Evolutionary conservation across 1,140 invertebrate genomes (phyloP), one percentile per base, ranked within the genome.

Genomic region (Drosophila murphyi): DNA sequence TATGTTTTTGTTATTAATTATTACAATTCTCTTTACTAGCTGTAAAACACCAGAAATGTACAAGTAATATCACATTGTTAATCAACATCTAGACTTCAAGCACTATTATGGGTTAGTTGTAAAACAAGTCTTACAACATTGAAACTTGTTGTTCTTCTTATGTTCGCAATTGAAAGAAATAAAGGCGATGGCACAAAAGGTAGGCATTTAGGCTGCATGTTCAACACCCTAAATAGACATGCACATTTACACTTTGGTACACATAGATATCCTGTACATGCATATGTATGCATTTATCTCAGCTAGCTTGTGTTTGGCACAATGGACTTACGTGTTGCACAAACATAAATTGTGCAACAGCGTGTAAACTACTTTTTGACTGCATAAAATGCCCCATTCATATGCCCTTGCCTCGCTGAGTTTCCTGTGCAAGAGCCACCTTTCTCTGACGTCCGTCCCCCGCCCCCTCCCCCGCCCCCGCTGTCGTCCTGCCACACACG

Each of bases 301-400:
- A 41, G 2, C 37, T 59, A 63, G 60, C 62, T 59, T 73, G 71
- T 51, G 80, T 73, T 68, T 89, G 78, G 73, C 71, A 83, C 77
- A 74, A 85, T 71, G 71, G 80, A 72, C 79, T 87, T 91, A 91
- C 89, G 82, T 89, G 89, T 86, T 89, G 89, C 89, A 91, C 85
- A 91, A 91, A 80, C 85, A 91, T 91, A 91, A 91, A 91, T 91
- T 88, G 90, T 90, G 86, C 90, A 91, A 90, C 90, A 91, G 91
- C 90, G 90, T 91, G 90, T 88, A 91, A 91, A 91, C 90, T 90
- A 91, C 90, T 88, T 90, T 91, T 90, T 87, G 89, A 87, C 89
- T 91, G 85, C 82, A 91, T 75, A 73, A 85, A 88, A 76, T 67
- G 78, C 74, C 59, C 75, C 80, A 80, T 81, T 83, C 74, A 76